Evolutionary conservation across 2,113 vertebrate genomes (phyloP), one percentile per base, ranked within the genome.

Genomic region (Sinocyclocheilus maitianheensis): DNA sequence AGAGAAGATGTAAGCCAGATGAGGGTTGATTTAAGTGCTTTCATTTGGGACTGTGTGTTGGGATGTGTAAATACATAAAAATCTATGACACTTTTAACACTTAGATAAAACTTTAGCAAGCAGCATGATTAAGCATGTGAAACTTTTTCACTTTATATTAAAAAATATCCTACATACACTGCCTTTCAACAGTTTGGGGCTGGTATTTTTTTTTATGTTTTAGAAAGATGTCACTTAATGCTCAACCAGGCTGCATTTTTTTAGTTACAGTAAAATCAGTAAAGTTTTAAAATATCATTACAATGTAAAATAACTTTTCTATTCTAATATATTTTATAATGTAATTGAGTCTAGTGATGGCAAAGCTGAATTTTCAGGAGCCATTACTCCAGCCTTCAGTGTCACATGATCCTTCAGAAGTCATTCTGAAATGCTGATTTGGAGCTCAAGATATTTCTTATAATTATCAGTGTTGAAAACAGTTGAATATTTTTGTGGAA

Each of bases 1-100:
- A 95, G 95, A 83, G 37, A 80, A 16, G 62, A 60, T 71, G 24
- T 10, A 20, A 55, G 75, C 48, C 26, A 55, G 48, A 77, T 77
- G 12, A 22, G 1, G 5, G 18, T 22, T 60, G 58, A 48, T 86
- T 81, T 22, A 62, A 20, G 12, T 5, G 60, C 13, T 48, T 43
- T 46, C 5, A 71, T 71, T 40, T 71, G 8, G 8, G 30, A 71
- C 67, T 20, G 30, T 14, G 30, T 71, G 67, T 71, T 71, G 30
- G 67, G 67, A 37, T 18, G 34, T 40, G 34, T 71, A 37, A 71
- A 71, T 71, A 4, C 16, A 37, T 37, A 37, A 2, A 77, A 55
- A 55, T 77, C 7, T 5, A 48, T 24, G 12, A 46, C 0, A 46
- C 10, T 69, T 67, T 14, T 30, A 5, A 26, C 4, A 34, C 1